Conservation (phyloP, 2,888 invertebrate species). For the Drosophila lutescens region DNA sequence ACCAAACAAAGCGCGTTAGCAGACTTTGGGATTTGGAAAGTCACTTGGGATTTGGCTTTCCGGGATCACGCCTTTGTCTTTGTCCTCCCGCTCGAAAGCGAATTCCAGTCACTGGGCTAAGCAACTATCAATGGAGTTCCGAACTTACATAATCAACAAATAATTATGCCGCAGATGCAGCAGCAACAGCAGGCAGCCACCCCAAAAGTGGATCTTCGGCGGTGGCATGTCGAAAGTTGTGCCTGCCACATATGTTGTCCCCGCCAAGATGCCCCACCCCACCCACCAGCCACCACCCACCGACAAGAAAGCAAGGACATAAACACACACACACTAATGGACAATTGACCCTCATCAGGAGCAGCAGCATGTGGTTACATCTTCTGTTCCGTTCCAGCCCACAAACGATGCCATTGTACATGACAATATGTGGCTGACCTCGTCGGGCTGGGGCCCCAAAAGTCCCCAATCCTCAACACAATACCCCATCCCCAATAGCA, state of each 20-base stretch:
- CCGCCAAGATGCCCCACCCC: slow-evolving; percentile 34
- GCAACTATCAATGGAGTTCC: slow-evolving; percentile 69
- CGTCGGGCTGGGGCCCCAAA: slow-evolving; percentile 16
- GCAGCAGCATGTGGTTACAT: slow-evolving; percentile 69
- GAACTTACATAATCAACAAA: slow-evolving; percentile 75
- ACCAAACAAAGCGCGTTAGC: neutral
- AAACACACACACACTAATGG: slow-evolving; percentile 28
- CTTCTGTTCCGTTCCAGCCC: slow-evolving; percentile 65
- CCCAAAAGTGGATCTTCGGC: slow-evolving; percentile 7
- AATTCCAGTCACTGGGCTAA: slow-evolving; percentile 19
- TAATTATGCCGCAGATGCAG: slow-evolving; percentile 74
- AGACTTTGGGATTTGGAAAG: neutral
- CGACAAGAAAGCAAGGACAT: neutral
- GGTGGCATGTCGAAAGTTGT: slow-evolving; percentile 63
- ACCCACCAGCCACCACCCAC: neutral
- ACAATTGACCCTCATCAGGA: slow-evolving; percentile 48
- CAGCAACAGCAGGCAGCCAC: slow-evolving; percentile 5
- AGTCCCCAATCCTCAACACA: neutral
- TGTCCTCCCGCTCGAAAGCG: slow-evolving; percentile 5
- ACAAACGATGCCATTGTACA: slow-evolving; percentile 76
- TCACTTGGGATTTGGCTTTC: neutral
- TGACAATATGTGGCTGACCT: slow-evolving; percentile 69
- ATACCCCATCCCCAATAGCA: neutral
- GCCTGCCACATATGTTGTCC: slow-evolving; percentile 26
- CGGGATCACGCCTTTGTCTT: slow-evolving; percentile 10